Evolutionary conservation across 1,140 invertebrate genomes (phyloP).

Genomic region (Caenorhabditis remanei): DNA sequence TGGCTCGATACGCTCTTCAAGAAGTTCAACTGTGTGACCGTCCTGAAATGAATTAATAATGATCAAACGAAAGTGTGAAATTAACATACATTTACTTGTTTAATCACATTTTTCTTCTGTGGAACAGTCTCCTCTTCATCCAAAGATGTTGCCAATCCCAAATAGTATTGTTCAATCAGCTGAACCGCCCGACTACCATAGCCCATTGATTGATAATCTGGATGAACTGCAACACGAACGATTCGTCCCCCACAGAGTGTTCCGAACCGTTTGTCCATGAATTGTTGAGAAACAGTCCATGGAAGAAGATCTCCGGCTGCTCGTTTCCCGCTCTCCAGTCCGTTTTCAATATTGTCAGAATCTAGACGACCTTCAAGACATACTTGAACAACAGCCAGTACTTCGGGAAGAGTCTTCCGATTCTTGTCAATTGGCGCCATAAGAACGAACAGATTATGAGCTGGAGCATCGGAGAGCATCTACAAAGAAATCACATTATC

Average conservation of each 20-base stretch:
- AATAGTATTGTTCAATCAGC: constrained; percentile 58
- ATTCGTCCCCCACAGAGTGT: constrained; percentile 90
- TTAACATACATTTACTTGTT: constrained; percentile 43
- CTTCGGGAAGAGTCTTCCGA: constrained; percentile 85
- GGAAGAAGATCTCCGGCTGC: constrained; percentile 96
- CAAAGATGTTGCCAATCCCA: constrained; percentile 28
- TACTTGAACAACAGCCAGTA: constrained; percentile 81
- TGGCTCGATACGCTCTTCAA: constrained; percentile 78
- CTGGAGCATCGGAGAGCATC: constrained; percentile 97
- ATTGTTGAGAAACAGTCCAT: constrained; percentile 95
- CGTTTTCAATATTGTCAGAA: constrained; percentile 85
- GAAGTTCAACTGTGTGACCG: constrained; percentile 63
- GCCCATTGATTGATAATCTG: constrained; percentile 87
- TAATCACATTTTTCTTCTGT: constrained; percentile 14
- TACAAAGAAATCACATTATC: background rate
- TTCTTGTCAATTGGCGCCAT: constrained; percentile 86
- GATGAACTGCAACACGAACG: constrained; percentile 96
- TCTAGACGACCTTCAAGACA: constrained; percentile 95
- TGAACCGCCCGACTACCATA: constrained; percentile 60
- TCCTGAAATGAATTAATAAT: constrained; percentile 61
- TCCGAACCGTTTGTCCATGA: constrained; percentile 89
- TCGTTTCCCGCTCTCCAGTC: constrained; percentile 87
- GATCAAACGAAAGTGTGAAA: background rate
- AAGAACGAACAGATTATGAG: constrained; percentile 95
- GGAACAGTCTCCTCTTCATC: constrained; percentile 1